Evolutionary conservation across 2,113 vertebrate genomes (phyloP), one percentile per base, ranked within the genome.

Genomic region (Microcebus tavaratra): DNA sequence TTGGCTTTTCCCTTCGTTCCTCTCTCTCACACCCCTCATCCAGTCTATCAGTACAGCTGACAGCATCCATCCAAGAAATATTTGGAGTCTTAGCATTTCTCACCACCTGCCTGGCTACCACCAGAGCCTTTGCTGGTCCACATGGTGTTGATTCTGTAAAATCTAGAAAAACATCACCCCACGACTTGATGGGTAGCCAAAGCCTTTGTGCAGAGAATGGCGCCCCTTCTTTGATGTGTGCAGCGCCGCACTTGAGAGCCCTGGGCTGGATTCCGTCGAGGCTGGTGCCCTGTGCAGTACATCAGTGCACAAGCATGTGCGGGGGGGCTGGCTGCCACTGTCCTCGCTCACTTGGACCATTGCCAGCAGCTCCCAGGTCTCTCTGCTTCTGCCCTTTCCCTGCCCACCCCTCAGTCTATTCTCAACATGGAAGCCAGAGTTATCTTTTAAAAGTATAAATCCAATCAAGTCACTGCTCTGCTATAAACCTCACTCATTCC

Each of bases 231-330:
- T 29, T 36, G 65, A 36, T 13, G 27, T 59, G 53, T 39, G n/a
- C 7, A 27, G 6, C 1, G 3, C 53, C n/a, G 55, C 18, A 36
- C 5, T 53, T 61, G 48, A 73, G 48, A 73, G 82, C 55, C 55
- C 55, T 65, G 65, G 59, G 27, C 29, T 84, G 2, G 55, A 50
- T 50, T 59, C 39, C 25, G 67, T 11, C 0, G 15, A 45, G n/a
- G 42, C 39, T 2, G 1, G 4, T 34, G 45, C 23, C 39, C 45
- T 45, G 21, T 18, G 34, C 29, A 21, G 11, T 15, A 27, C 14
- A 8, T 29, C 20, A 55, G 14, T 2, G 11, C 25, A 45, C 3
- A 27, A 1, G 2, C 36, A 25, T 0, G 48, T 14, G 14, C 25
- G 57, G 21, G 11, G 11, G 48, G 31, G 59, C 27, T 29, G 59